These are phyloP conservation scores for Apamea anceps DNA, from an alignment of 2,888 invertebrate genomes.

Conservation along the genomic window DNA sequence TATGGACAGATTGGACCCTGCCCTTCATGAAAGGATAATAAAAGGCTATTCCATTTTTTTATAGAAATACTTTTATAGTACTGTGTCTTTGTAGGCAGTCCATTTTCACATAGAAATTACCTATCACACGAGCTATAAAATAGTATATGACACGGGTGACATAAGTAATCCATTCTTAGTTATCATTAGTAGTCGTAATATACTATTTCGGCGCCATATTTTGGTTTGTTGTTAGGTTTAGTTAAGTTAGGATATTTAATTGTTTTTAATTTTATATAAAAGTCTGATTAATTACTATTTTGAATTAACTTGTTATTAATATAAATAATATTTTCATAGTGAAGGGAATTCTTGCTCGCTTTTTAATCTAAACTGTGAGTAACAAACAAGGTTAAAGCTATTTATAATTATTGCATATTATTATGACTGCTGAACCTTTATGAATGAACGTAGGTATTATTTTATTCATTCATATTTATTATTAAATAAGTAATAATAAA, in stretches of 20 bases:
- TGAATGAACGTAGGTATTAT: neutral
- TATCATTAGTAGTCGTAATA: too few species aligned
- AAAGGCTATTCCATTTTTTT: neutral
- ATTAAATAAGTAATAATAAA: neutral
- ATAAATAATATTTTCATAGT: too few species aligned
- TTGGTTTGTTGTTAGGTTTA: neutral
- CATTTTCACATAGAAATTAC: too few species aligned
- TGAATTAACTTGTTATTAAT: neutral
- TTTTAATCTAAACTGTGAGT: neutral
- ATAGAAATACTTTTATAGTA: neutral
- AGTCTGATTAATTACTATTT: neutral
- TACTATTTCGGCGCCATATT: neutral
- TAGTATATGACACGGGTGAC: too few species aligned
- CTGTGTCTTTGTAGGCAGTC: too few species aligned
- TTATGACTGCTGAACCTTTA: neutral
- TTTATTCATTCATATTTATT: neutral
- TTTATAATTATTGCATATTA: neutral
- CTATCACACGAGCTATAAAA: too few species aligned
- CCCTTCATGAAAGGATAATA: neutral
- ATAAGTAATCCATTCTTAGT: too few species aligned
- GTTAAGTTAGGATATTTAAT: neutral
- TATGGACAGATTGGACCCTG: neutral
- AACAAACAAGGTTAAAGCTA: neutral
- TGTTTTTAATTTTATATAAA: neutral
- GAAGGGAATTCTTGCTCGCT: neutral